These are phyloP conservation scores for Epizoanthus illoricatus DNA, from an alignment of 92 coral and sea anemone species.

Conservation along the genomic window DNA sequence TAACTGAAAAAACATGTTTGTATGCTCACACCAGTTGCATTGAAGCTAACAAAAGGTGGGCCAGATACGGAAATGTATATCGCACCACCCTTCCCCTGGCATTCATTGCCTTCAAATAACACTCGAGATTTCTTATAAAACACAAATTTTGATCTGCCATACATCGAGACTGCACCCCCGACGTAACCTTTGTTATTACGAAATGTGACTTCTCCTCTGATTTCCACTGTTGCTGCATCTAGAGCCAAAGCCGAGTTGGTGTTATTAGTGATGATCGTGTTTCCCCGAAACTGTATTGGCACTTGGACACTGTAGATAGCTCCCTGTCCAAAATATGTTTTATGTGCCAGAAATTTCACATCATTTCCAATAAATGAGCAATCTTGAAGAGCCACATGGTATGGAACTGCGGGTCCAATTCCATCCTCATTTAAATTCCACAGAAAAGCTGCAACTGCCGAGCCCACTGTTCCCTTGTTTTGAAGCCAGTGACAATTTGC, in stretches of 20 bases:
- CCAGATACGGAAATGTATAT: constrained; percentile 57
- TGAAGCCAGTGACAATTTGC: constrained; percentile 50
- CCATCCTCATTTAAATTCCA: constrained; percentile 49
- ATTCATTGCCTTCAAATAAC: constrained; percentile 48
- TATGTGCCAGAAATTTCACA: constrained; percentile 27
- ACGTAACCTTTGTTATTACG: constrained; percentile 50
- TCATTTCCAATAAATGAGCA: constrained; percentile 43
- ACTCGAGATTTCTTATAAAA: constrained; percentile 51
- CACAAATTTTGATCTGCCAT: constrained; percentile 59
- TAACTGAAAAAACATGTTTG: constrained; percentile 61
- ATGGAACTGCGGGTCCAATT: constrained; percentile 52
- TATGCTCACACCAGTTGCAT: constrained; percentile 37
- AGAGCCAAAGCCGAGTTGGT: constrained; percentile 59
- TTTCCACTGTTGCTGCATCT: constrained; percentile 57
- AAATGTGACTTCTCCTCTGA: constrained; percentile 54
- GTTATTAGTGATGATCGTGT: constrained; percentile 43
- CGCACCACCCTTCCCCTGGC: constrained; percentile 60
- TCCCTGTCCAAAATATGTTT: constrained; percentile 58
- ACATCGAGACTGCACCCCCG: constrained; percentile 73
- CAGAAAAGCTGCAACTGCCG: constrained; percentile 64
- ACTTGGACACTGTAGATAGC: constrained; percentile 59
- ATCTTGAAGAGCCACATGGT: constrained; percentile 43
- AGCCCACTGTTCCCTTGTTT: constrained; percentile 56
- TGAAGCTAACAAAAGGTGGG: constrained; percentile 53
- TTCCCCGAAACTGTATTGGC: constrained; percentile 48